phyloP scores from a whole-genome alignment of 1,140 invertebrate species.

The Protaetia brevitarsis region DNA sequence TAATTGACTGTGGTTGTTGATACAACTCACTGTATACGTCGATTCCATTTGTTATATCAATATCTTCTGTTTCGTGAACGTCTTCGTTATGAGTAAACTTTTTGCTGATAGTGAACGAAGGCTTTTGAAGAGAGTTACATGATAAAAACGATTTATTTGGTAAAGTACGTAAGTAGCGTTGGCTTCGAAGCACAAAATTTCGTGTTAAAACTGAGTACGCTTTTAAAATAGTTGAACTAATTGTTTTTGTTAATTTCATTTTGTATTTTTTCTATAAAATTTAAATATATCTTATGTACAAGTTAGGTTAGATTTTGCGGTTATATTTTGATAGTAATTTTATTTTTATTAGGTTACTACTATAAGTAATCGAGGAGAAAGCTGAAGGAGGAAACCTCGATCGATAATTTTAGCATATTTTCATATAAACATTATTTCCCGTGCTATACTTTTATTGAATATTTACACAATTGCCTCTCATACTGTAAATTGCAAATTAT shows the following conservation, averaged over 20 bases:
- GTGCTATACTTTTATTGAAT: too few species aligned
- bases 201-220: not conserved
- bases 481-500: too few species aligned
- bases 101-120: not conserved
- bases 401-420: too few species aligned
- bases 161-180: not conserved
- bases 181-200: not conserved
- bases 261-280: too few species aligned
- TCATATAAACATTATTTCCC: too few species aligned
- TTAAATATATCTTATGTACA: too few species aligned
- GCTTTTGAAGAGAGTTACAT: not conserved
- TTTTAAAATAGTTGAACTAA: not conserved
- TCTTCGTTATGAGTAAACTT: not conserved
- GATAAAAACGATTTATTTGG: not conserved
- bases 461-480: too few species aligned
- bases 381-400: too few species aligned
- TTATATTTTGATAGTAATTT: too few species aligned
- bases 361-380: too few species aligned
- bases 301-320: not conserved
- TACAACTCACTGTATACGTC: not conserved
- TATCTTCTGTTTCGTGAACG: not conserved
- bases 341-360: too few species aligned
- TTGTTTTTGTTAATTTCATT: conserved; percentile 10
- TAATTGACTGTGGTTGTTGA: conserved; percentile 16
- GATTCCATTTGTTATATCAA: too few species aligned